Evolutionary conservation across 2,888 invertebrate genomes (phyloP), one percentile per base, ranked within the genome.

Genomic region (Napeogenes inachia): DNA sequence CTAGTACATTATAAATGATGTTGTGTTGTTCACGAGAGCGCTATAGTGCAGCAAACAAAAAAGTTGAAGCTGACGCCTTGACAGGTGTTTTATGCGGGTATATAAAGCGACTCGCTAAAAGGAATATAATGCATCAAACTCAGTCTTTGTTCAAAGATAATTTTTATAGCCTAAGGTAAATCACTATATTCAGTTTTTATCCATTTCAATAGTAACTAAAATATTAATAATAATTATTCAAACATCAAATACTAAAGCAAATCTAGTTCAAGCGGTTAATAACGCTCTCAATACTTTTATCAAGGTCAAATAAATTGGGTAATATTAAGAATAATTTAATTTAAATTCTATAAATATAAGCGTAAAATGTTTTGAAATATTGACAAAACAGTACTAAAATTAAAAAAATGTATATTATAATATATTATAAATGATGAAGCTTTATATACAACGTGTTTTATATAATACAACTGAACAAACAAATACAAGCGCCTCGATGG

Each of bases 41-140:
- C 50, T 50, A 50, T 50, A 50, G 50, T 50, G 50, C 50, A 50
- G 50, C 30, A 50, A 50, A 50, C 50, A 50, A 50, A 50, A 50
- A 50, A 50, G 50, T 50, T 50, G 50, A 50, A 10, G 50, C 50
- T 50, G 50, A 50, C 50, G 30, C 30, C 50, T 50, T 50, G 50
- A 50, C 50, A 50, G 50, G 50, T 50, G 30, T 50, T 50, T 30
- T 50, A 50, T 21, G 10, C 50, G 50, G 50, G 50, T 30, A 50
- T 30, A 50, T 50, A 50, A 50, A 50, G 30, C 12, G 50, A 50
- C 21, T 50, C 10, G 50, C 50, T 50, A 21, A 50, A 50, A 30
- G 50, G 30, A 50, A 50, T 30, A 50, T 50, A 50, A 50, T 50
- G 30, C 50, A 50, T 42, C 42, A 42, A 42, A 42, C 42, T 42